Base-by-base conservation (phyloP, 2,113 vertebrate genomes). In the Cryptotis parvus region DNA sequence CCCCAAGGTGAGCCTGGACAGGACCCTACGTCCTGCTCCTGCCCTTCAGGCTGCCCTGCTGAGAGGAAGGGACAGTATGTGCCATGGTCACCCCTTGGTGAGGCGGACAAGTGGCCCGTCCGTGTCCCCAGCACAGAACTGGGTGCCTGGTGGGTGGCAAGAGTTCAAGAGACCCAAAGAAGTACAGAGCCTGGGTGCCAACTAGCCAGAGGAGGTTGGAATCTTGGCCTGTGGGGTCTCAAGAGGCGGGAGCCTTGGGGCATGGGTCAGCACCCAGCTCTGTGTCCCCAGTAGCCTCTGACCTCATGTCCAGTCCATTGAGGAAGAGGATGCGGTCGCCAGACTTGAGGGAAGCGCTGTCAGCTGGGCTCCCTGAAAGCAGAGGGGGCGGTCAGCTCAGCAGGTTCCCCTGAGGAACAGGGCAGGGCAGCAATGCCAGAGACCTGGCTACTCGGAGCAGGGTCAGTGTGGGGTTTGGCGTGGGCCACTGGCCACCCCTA, bases 251-350 rank as follows among this genome's bases (percentile, higher is more conserved):
- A 52, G 84, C 65, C 68, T 73, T 41, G 63, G 41, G 7, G 10
- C 18, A 43, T 4, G 18, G 74, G 6, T 66, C 9, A 16, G 43
- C 69, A 29, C 65, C 69, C 76, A 84, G 65, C 52, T 68, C 65
- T 72, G 70, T 43, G 5, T 35, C 31, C 63, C 68, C 6, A 70
- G 0, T 31, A 82, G n/a, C 41, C 68, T 77, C 98, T 96, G 92
- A 99, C 99, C 99, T 99, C 99, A 99, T 99, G 96, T 99, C 99
- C 96, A 99, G 97, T 41, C 99, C 99, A 0, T 99, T 99, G 93
- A 99, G 99, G 97, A 99, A 99, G 35, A 99, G 98, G 94, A 99
- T 99, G 9, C 99, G 98, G 96, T 99, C 99, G 3, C 99, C 99
- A 26, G 99, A 95, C 95, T 98, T 99, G 95, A 99, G 98, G 43